phyloP scores from a whole-genome alignment of 2,888 invertebrate species.

The Lissonota sp. region DNA sequence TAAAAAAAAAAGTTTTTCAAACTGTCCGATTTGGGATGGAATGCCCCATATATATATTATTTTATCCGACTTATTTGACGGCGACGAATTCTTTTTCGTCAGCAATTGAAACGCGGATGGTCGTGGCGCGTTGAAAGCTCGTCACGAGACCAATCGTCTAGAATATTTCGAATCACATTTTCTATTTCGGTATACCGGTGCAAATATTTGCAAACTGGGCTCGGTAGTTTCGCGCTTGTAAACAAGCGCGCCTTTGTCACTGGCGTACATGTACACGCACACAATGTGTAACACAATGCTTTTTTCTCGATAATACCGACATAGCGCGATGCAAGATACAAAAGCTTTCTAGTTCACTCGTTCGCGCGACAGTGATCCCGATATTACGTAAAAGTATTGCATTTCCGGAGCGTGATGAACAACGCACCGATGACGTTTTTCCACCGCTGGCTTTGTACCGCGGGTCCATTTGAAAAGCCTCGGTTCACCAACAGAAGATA shows the following conservation, averaged over 20 bases:
- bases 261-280: constrained; percentile 1
- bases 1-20: neutral
- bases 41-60: too few species aligned
- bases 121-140: constrained; percentile 44
- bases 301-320: constrained; percentile 32
- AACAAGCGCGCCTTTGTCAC: constrained; percentile 68
- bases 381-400: constrained; percentile 55
- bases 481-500: neutral
- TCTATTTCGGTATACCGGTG: constrained; percentile 64
- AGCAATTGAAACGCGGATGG: neutral
- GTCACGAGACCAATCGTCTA: constrained; percentile 57
- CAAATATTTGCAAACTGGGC: constrained; percentile 71
- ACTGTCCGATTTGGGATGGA: too few species aligned
- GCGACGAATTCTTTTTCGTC: constrained; percentile 6
- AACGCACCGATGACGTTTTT: neutral
- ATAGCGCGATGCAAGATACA: constrained; percentile 18
- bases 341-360: constrained; percentile 31
- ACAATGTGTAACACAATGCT: neutral
- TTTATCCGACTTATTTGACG: neutral
- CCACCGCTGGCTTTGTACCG: too few species aligned
- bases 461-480: neutral
- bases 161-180: constrained; percentile 70
- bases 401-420: constrained; percentile 14
- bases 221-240: constrained; percentile 63
- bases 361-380: constrained; percentile 9